Base-by-base conservation (phyloP, 2,888 invertebrate genomes). In the Prosopocoilus inquinatus region DNA sequence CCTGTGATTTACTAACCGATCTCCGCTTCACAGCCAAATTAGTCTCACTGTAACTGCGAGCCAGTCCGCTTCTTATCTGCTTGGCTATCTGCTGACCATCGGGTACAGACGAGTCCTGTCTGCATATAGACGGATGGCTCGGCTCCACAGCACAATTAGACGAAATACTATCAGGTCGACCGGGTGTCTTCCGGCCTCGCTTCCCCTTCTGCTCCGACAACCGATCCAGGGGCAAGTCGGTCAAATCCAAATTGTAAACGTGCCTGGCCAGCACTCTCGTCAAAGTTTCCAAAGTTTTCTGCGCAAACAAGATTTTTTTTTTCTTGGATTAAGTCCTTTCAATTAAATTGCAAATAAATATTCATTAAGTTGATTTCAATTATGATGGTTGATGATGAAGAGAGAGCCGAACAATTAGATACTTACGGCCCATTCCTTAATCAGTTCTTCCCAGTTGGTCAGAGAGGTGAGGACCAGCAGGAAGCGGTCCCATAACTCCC, bases 271-370 rank as follows among this genome's bases (percentile, higher is more conserved):
- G 81, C 35, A 98, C 96, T 59, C 96, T 83, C 0, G 97, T 98
- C 63, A 98, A 76, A 0, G 96, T 97, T 73, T 96, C 96, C 86
- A 98, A 88, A n/a, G 94, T 95, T 87, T 95, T 95, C 87, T 93
- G 65, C 0, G 65, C 0, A 73, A 71, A 52, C 50, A 54, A 61
- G 58, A 8, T 11, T 38, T 5, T 38, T 12, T 12, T 5, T 5
- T 7, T 11, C 9, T 8, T 38, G 3, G 4, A 4, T 12, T 12
- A 7, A 7, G 9, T 38, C n/a, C n/a, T n/a, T n/a, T n/a, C n/a
- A 34, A n/a, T 34, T 34, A 9, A 34, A 34, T 34, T 9, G 35
- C 35, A 34, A 34, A 9, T 34, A 7, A 34, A 8, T 34, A 34
- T 8, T 34, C 7, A 34, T 9, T n/a, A n/a, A n/a, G n/a, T n/a